Conservation (phyloP, 2,113 vertebrate species). For the Poeciliopsis turrubarensis region DNA sequence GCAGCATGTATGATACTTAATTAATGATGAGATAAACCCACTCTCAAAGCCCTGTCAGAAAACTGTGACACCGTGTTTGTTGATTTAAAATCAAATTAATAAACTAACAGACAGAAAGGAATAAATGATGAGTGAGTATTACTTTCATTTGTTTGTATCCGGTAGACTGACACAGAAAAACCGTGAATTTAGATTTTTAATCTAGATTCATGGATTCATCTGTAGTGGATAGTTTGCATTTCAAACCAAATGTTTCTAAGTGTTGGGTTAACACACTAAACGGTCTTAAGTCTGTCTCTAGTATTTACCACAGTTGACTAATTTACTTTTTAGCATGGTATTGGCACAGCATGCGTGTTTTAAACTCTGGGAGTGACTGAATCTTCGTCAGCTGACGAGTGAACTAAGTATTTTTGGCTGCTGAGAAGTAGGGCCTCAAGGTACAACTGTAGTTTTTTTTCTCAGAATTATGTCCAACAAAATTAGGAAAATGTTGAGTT, state of each 20-base stretch:
- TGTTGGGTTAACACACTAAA: not conserved
- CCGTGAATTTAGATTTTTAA: constrained; percentile 63
- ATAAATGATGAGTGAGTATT: constrained; percentile 70
- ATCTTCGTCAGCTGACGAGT: not conserved
- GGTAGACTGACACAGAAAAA: constrained; percentile 35
- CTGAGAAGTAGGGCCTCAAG: not conserved
- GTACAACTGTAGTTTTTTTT: not conserved
- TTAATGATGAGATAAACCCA: constrained; percentile 99
- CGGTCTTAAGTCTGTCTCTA: not conserved
- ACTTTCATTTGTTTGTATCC: constrained; percentile 21
- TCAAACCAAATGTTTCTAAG: constrained; percentile 8
- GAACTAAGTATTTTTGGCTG: not conserved
- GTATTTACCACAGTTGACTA: not conserved
- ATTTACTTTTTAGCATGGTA: not conserved
- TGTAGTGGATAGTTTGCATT: constrained; percentile 40
- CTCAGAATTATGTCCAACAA: not conserved
- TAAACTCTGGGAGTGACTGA: not conserved
- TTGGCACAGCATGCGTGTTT: not conserved
- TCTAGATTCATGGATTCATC: constrained; percentile 75
- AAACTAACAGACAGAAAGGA: constrained; percentile 64
- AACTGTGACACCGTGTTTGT: constrained; percentile 99
- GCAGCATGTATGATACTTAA: constrained; percentile 99
- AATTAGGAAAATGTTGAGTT: not conserved
- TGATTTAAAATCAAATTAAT: constrained; percentile 96
- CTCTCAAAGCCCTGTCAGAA: constrained; percentile 98